Evolutionary conservation across 1,140 invertebrate species (phyloP).

Genomic region (Calephelis nemesis): DNA sequence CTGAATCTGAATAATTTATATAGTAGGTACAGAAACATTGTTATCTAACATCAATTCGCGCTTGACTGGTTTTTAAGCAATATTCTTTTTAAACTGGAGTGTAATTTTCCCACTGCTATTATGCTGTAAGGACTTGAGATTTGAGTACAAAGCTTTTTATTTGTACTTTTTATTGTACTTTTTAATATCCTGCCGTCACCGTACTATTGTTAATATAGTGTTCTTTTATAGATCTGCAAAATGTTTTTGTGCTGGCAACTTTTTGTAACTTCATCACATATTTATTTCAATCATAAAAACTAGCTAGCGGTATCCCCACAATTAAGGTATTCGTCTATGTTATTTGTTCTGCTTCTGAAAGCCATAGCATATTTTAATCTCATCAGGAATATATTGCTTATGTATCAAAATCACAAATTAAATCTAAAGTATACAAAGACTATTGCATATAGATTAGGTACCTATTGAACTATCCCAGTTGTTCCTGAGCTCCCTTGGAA

Average conservation of each 20-base stretch:
- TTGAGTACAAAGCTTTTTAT: slow-evolving; percentile 11
- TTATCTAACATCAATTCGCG: too few relatives aligned
- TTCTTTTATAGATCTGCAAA: slow-evolving; percentile 3
- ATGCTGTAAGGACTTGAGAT: slow-evolving; percentile 10
- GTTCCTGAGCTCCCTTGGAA: too few relatives aligned
- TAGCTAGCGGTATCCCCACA: neutral
- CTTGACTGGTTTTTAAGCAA: neutral
- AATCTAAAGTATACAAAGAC: too few relatives aligned
- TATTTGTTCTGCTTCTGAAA: too few relatives aligned
- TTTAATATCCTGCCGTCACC: slow-evolving; percentile 12
- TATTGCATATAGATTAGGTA: too few relatives aligned
- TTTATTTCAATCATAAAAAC: neutral
- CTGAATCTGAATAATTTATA: too few relatives aligned
- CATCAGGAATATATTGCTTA: too few relatives aligned
- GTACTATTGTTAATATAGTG: slow-evolving; percentile 15
- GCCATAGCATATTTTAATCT: too few relatives aligned
- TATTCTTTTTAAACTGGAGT: slow-evolving; percentile 11
- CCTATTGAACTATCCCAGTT: too few relatives aligned
- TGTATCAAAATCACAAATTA: too few relatives aligned
- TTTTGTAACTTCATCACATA: neutral
- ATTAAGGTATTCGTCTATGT: neutral
- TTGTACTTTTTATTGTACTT: slow-evolving; percentile 3
- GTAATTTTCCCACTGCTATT: slow-evolving; percentile 16
- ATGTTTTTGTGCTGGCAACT: neutral
- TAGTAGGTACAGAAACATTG: too few relatives aligned